Base-by-base conservation (phyloP, 2,113 vertebrate genomes). In the Thalassoma bifasciatum region DNA sequence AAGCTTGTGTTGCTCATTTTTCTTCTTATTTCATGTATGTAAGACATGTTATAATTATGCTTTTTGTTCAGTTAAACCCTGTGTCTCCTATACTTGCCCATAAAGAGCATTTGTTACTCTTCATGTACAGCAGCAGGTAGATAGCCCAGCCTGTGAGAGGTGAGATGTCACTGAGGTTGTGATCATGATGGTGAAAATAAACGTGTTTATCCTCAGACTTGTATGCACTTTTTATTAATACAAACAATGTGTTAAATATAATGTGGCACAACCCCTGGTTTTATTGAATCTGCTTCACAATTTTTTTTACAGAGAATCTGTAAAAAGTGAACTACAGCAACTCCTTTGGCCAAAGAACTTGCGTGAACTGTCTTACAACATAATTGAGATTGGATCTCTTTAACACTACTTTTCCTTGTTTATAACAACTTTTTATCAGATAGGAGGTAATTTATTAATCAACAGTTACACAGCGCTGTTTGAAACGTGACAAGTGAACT, bases 111-210 rank as follows among this genome's bases (percentile, higher is more conserved):
- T 57, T 17, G 22, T 46, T 36, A 23, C 26, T 23, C 10, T 76
- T 50, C n/a, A 36, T 49, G 46, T 67, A 52, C 26, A 36, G 61
- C 37, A 58, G 63, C 26, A 1, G 4, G 19, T 46, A 5, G 1
- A 40, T 34, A 44, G 34, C 19, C 16, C 7, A 47, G 16, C 51
- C 37, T 72, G 19, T 77, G 23, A 42, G 51, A 73, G 40, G 34
- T 71, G 21, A 63, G 22, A 53, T 59, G 36, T 81, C 30, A 61
- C 36, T 42, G 66, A 77, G 69, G 40, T 57, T 72, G 58, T 79
- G 26, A 69, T 77, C 49, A 67, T 86, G 56, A 74, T 81, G 56
- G 49, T 75, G 50, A 67, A 82, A 90, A 88, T 88, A 90, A 89
- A 91, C 61, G 19, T 73, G 73, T 78, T 66, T 73, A 83, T 74